phyloP scores from a whole-genome alignment of 2,888 invertebrate genomes.

The Dugesia japonica region DNA sequence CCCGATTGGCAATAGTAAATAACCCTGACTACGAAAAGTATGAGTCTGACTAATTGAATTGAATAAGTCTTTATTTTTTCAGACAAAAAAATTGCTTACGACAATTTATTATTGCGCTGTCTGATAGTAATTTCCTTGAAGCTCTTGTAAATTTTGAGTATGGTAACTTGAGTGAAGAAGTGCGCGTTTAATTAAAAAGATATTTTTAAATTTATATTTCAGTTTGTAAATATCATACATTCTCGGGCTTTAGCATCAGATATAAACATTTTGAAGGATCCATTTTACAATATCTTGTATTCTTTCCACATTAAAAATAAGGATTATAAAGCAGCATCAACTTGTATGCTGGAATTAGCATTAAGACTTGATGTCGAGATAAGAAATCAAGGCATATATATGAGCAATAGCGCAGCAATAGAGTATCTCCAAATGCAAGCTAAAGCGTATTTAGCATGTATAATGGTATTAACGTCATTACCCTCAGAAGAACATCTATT shows the following conservation, averaged over 20 bases:
- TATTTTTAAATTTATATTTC: neutral
- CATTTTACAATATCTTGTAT: neutral
- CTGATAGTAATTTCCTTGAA: neutral
- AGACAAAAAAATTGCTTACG: neutral
- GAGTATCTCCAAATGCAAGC: neutral
- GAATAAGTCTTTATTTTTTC: too few species aligned
- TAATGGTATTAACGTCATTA: neutral
- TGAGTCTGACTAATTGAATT: too few species aligned
- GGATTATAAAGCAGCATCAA: neutral
- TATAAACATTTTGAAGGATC: neutral
- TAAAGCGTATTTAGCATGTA: neutral
- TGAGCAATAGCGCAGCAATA: neutral
- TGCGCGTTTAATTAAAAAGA: neutral
- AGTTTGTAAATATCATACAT: neutral
- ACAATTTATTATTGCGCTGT: neutral
- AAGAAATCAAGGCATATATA: neutral
- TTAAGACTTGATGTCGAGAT: neutral
- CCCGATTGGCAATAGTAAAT: neutral
- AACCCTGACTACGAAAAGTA: neutral
- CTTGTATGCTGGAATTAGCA: neutral
- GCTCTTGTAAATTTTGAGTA: neutral
- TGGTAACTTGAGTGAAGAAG: neutral
- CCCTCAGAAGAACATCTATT: neutral
- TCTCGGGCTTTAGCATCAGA: neutral
- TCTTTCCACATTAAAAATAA: neutral